Base-by-base conservation (phyloP, 2,888 invertebrate genomes). In the Ceriagrion tenellum region DNA sequence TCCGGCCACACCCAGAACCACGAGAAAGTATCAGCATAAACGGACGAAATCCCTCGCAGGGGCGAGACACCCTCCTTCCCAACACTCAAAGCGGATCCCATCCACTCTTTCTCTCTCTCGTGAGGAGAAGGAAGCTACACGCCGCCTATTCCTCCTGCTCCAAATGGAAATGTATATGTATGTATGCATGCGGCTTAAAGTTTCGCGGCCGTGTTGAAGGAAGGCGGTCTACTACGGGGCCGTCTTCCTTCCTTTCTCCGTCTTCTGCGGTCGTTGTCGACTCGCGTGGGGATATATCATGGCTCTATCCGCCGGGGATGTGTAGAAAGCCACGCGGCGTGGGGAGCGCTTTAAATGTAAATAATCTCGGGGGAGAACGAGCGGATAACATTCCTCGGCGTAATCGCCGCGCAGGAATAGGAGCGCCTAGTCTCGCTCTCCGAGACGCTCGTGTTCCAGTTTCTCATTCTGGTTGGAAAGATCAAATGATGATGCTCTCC, bases 171-270 rank as follows among this genome's bases (percentile, higher is more conserved):
- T 81, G 74, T 81, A 81, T 81, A 26, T 47, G 47, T 47, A 8
- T 47, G 47, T 47, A 47, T 47, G 47, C 8, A 23, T 18, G 35
- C 74, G 74, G 30, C 74, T 81, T 81, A 81, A 81, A 81, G 74
- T 81, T 81, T 6, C n/a, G 74, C 74, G 30, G 30, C 74, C 74
- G 74, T 30, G 74, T 81, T 81, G 74, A 81, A 26, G 59, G 59
- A 16, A 35, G 74, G 74, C 74, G n/a, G n/a, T n/a, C n/a, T n/a
- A n/a, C 74, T 74, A 74, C 74, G n/a, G n/a, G 47, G 74, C 30
- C 74, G 59, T 81, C 74, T 81, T 81, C 74, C 74, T 81, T 81
- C 30, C 74, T 81, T 10, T 81, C 69, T n/a, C 69, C 74, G 35
- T 81, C 74, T 81, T 13, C 74, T 30, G 74, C 74, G 74, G 74